These are phyloP conservation scores for Proctacanthus coquilletti DNA, from an alignment of 1,140 invertebrate genomes.

Conservation along the genomic window DNA sequence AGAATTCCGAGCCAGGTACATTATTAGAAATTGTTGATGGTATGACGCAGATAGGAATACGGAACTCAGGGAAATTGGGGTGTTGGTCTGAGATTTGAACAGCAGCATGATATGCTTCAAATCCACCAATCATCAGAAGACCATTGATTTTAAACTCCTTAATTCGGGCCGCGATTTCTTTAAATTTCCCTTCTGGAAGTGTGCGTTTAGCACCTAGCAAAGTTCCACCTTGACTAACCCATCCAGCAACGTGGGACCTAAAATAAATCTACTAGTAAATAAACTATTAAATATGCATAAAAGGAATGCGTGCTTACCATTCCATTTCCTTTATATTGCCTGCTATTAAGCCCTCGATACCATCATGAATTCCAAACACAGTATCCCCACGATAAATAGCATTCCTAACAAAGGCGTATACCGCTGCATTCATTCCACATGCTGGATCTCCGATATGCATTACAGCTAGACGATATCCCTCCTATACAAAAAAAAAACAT, in stretches of 20 bases:
- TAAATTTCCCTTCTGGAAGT: slow-evolving; percentile 52
- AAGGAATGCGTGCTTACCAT: slow-evolving; percentile 33
- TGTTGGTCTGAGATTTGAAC: slow-evolving; percentile 53
- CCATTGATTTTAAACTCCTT: slow-evolving; percentile 79
- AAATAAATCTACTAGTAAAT: too few relatives aligned
- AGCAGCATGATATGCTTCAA: slow-evolving; percentile 85
- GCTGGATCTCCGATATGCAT: slow-evolving; percentile 94
- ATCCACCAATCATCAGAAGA: slow-evolving; percentile 85
- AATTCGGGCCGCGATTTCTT: slow-evolving; percentile 57
- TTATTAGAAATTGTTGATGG: slow-evolving; percentile 94
- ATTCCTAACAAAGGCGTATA: slow-evolving; percentile 86
- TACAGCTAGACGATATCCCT: slow-evolving; percentile 69
- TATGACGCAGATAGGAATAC: slow-evolving; percentile 85
- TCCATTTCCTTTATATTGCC: slow-evolving; percentile 66
- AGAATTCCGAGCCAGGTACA: slow-evolving; percentile 88
- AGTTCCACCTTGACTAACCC: slow-evolving; percentile 86
- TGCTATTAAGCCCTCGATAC: slow-evolving; percentile 75
- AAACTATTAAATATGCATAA: slow-evolving; percentile 3
- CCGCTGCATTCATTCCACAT: slow-evolving; percentile 94
- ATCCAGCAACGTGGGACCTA: slow-evolving; percentile 83
- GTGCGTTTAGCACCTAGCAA: slow-evolving; percentile 86
- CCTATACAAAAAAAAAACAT: slow-evolving; percentile 33
- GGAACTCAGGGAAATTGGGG: slow-evolving; percentile 61
- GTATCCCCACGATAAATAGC: slow-evolving; percentile 76
- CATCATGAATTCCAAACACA: slow-evolving; percentile 81